These are phyloP conservation scores for Formica selysi DNA, from an alignment of 1,140 invertebrate species.

Conservation along the genomic window DNA sequence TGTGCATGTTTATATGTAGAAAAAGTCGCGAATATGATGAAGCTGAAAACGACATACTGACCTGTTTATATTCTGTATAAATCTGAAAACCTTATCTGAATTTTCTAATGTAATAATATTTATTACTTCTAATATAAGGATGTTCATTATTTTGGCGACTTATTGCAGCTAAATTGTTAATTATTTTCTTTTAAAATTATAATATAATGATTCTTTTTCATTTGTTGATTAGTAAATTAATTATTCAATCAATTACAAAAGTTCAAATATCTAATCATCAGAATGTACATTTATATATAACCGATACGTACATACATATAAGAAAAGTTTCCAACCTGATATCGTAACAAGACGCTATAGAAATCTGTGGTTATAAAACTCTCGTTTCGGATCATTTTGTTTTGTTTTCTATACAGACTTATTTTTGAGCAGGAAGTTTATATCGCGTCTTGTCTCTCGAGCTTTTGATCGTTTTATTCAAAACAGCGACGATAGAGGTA, in stretches of 20 bases:
- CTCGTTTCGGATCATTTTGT: conserved; percentile 45
- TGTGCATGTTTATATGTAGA: conserved; percentile 33
- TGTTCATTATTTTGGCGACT: neutral
- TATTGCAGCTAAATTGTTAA: neutral
- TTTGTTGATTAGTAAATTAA: neutral
- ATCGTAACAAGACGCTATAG: conserved; percentile 36
- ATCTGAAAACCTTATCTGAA: conserved; percentile 5
- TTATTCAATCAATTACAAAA: neutral
- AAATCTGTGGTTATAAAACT: conserved; percentile 48
- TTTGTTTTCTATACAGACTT: conserved; percentile 44
- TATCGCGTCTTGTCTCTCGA: conserved; percentile 17
- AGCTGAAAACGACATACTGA: neutral
- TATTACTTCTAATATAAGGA: no score
- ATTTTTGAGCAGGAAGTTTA: conserved; percentile 32
- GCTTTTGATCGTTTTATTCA: conserved; percentile 39
- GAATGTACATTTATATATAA: conserved; percentile 40
- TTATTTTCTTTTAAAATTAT: conserved; percentile 2
- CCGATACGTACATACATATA: neutral
- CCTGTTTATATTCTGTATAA: neutral
- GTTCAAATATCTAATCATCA: neutral
- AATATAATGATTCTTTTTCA: neutral
- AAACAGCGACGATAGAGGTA: neutral
- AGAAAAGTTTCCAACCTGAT: conserved; percentile 48
- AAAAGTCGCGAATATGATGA: conserved; percentile 14
- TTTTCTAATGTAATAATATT: neutral